Evolutionary conservation across 2,797 vertebrate genomes (phyloP), one percentile per base, ranked within the genome.

Genomic region (Enteromius paludinosus): DNA sequence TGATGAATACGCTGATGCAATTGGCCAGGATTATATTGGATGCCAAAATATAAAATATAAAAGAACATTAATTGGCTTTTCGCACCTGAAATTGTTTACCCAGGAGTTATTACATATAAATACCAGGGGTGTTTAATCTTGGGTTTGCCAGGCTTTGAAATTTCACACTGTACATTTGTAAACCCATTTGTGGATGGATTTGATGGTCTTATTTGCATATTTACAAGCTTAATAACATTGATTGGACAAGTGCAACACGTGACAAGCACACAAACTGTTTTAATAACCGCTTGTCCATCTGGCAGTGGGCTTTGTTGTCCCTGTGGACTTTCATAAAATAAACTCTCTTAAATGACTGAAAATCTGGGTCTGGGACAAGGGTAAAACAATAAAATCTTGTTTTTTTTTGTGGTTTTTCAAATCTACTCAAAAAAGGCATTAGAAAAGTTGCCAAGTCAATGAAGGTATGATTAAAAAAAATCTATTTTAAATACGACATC

Each of bases 181-280:
- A 78, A 66, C 61, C 20, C 20, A 74, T 17, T 59, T 41, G 33
- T 59, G 72, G 30, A 38, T 66, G 76, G 62, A 28, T 25, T 41
- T 76, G 9, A 41, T 1, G 5, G 78, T n/a, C 35, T n/a, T n/a
- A 70, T 70, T 79, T n/a, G n/a, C 47, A 69, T 6, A 59, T 79
- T 79, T 43, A 70, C 49, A 28, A 59, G 77, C 35, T 45, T 70
- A 59, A 43, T 79, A 56, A 56, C 33, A 43, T 68, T 43, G n/a
- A 69, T 45, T 79, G 33, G 15, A 45, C 35, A 66, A 68, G 43
- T 74, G 18, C 12, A 59, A 35, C n/a, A 25, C 23, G 52, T 75
- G 72, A 75, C 52, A 41, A 75, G 52, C 52, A 74, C 33, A 49
- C 47, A 52, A 38, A 33, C 28, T 35, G 28, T 65, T 65, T 49